Evolutionary conservation across 2,797 vertebrate genomes (phyloP), one percentile per base, ranked within the genome.

Genomic region (Echeneis naucrates): DNA sequence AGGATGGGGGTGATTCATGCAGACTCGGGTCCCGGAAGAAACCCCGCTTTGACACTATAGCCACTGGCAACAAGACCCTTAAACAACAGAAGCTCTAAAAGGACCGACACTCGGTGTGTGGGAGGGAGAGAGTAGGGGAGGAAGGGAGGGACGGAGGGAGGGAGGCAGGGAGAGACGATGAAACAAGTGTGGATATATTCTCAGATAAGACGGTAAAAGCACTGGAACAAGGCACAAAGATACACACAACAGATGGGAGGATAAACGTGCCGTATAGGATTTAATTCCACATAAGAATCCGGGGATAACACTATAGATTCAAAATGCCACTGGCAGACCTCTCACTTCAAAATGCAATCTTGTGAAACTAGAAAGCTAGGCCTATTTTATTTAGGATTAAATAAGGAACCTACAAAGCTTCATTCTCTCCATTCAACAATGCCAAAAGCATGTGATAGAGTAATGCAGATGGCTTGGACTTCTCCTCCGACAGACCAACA

Each of bases 1-100:
- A 87, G 80, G 81, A 87, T 68, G 9, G 58, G 57, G 66, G 81
- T 89, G 87, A 88, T 82, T 91, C 86, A 90, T 76, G 72, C 73
- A 62, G 63, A 55, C 71, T 47, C 27, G 37, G 68, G 70, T 73
- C 78, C 75, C 37, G n/a, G 47, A 67, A 72, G 69, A 59, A 70
- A 59, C 38, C 26, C 68, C 33, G 35, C 59, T 21, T 35, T 56
- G 72, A 59, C 65, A 72, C 62, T 66, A 74, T 44, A 59, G 77
- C 56, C 71, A 77, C 68, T 50, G 55, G 74, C 80, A 82, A 75
- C 42, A 1, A 54, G 56, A 77, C 26, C 61, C 68, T 83, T 71
- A 70, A 68, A 84, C 77, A 81, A 72, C 72, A 68, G 69, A 57
- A 47, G 59, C 70, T 72, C 54, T 75, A 68, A 77, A 66, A 80